Percentiles rank a stretch among this genome's conserved stretches.
Conservation (phyloP, 2,113 vertebrate genomes). For the Syrrhaptes paradoxus region DNA sequence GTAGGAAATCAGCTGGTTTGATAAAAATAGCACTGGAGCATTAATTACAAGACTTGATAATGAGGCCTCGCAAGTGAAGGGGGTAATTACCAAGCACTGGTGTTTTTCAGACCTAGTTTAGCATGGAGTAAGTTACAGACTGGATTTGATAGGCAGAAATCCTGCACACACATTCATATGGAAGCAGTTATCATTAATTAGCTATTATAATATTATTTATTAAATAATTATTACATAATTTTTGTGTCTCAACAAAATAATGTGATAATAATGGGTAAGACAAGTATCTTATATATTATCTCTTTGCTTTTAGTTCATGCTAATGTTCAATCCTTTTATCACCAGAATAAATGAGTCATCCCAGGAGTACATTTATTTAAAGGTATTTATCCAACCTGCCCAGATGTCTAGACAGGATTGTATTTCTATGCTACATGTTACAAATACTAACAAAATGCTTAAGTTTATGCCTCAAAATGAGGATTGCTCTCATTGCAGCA, state of each 20-base stretch:
- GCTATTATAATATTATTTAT: background rate
- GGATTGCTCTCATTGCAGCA: background rate
- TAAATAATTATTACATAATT: background rate
- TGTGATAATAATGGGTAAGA: background rate
- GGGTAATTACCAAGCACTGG: slow-evolving; percentile 70
- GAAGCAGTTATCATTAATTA: background rate
- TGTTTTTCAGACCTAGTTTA: background rate
- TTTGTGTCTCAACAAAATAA: background rate
- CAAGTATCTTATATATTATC: background rate
- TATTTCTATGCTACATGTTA: background rate
- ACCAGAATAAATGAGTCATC: background rate
- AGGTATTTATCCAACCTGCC: background rate
- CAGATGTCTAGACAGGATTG: background rate
- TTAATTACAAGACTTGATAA: slow-evolving; percentile 88
- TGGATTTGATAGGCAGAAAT: background rate
- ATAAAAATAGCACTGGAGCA: slow-evolving; percentile 87
- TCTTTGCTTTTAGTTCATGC: background rate
- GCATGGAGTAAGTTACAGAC: background rate
- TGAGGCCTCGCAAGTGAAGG: slow-evolving; percentile 89
- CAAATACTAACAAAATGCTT: background rate
- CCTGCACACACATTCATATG: background rate
- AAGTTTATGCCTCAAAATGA: background rate
- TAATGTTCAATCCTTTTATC: background rate
- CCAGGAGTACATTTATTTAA: background rate
- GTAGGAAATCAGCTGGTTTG: slow-evolving; percentile 90